These are phyloP conservation scores for Hetaerina titia DNA, from an alignment of 2,888 invertebrate genomes.

Conservation along the genomic window DNA sequence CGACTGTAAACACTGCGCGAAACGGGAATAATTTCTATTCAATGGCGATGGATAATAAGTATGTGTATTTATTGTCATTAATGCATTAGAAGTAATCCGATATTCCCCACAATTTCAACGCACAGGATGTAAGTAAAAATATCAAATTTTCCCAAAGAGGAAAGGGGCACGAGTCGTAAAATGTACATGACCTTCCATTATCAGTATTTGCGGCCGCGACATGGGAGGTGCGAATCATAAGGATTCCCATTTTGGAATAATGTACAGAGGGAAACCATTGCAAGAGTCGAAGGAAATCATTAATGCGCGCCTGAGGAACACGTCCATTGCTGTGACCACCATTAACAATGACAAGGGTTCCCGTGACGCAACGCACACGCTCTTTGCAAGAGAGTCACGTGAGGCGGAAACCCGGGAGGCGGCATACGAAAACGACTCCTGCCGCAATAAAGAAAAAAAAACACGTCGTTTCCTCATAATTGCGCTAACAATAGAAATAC, in stretches of 20 bases:
- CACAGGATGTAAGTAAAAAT: too few species aligned
- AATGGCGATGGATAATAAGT: too few species aligned
- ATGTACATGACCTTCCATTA: too few species aligned
- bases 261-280: neutral
- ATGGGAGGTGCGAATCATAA: too few species aligned
- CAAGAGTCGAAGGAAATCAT: neutral
- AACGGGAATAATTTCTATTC: too few species aligned
- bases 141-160: too few species aligned
- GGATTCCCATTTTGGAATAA: neutral
- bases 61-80: too few species aligned
- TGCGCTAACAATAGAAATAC: neutral
- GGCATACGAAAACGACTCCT: neutral
- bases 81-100: too few species aligned
- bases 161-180: too few species aligned
- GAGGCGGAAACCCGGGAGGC: neutral
- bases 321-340: constrained; percentile 18
- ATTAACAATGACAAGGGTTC: neutral
- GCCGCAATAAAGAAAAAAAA: neutral
- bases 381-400: neutral
- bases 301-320: neutral
- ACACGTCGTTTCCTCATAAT: neutral
- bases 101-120: too few species aligned
- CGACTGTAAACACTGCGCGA: too few species aligned
- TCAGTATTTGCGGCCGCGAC: too few species aligned
- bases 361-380: neutral